Evolutionary conservation across 2,797 vertebrate genomes (phyloP).

Genomic region (Arrhamphus sclerolepis): DNA sequence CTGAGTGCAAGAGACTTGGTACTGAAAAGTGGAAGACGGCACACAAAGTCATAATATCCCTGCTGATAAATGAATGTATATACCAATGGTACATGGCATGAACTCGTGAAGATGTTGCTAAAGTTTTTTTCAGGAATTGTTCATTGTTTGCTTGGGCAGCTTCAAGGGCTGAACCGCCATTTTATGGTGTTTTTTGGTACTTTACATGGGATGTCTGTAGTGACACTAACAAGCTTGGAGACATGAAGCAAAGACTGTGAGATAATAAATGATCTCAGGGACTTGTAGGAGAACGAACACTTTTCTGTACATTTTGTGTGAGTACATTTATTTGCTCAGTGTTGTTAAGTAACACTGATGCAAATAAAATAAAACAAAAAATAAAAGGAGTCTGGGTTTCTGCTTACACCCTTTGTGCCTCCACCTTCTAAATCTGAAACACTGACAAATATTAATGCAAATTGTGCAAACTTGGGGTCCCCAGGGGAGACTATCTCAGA

Average conservation of each 20-base stretch:
- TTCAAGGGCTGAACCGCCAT: constrained; percentile 8
- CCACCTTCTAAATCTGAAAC: constrained; percentile 51
- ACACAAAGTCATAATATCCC: constrained; percentile 11
- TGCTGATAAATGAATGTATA: constrained; percentile 37
- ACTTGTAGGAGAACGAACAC: constrained; percentile 25
- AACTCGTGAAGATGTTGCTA: constrained; percentile 40
- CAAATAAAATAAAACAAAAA: constrained; percentile 8
- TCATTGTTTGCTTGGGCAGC: constrained; percentile 23
- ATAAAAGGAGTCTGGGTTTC: constrained; percentile 39
- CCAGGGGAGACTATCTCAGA: constrained; percentile 63
- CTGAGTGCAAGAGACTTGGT: constrained; percentile 26
- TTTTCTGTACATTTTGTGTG: constrained; percentile 24
- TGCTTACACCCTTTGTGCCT: constrained; percentile 37
- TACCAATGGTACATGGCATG: constrained; percentile 38
- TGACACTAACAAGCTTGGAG: constrained; percentile 62
- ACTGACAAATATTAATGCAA: constrained; percentile 79
- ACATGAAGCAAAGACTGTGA: constrained; percentile 56
- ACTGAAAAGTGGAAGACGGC: background rate
- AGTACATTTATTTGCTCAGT: constrained; percentile 27
- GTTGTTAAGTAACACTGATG: constrained; percentile 22
- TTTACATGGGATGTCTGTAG: constrained; percentile 27
- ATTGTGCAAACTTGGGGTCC: constrained; percentile 74
- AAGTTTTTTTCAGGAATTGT: constrained; percentile 23
- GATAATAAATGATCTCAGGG: constrained; percentile 56
- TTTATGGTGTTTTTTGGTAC: constrained; percentile 38